Conservation (phyloP, 2,888 invertebrate species). For the Ernsta delagoae region DNA sequence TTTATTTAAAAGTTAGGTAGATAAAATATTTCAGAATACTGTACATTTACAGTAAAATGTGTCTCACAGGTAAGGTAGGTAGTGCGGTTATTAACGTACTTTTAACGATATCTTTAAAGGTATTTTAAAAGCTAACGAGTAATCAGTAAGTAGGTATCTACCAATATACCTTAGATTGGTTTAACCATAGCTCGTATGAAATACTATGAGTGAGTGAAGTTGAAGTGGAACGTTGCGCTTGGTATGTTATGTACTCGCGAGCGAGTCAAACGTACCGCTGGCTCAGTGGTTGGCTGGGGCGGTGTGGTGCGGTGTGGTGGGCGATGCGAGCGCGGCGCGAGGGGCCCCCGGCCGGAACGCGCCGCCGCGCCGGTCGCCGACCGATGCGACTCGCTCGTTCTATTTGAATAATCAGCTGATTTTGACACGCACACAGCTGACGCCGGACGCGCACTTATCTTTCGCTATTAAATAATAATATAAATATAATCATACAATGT, state of each 20-base stretch:
- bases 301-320: conserved; percentile 38
- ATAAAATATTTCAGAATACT: too few relatives aligned
- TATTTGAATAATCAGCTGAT: conserved; percentile 86
- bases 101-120: too few relatives aligned
- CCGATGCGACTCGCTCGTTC: conserved; percentile 73
- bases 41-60: too few relatives aligned
- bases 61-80: too few relatives aligned
- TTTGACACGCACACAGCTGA: conserved; percentile 84
- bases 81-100: neutral
- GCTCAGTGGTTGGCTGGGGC: too few relatives aligned
- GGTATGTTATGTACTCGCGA: conserved; percentile 43
- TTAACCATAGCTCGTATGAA: conserved; percentile 1
- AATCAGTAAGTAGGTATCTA: neutral
- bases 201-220: conserved; percentile 20
- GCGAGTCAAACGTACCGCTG: conserved; percentile 45
- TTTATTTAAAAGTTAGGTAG: neutral
- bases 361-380: conserved; percentile 66
- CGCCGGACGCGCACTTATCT: conserved; percentile 75
- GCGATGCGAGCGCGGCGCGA: conserved; percentile 45
- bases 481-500: conserved; percentile 6
- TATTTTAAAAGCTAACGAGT: too few relatives aligned
- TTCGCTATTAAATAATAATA: conserved; percentile 51
- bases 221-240: conserved; percentile 26
- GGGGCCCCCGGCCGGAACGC: conserved; percentile 50
- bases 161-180: too few relatives aligned